These are phyloP conservation scores for Idris sp. DNA, from an alignment of 1,140 invertebrate species.

Conservation along the genomic window DNA sequence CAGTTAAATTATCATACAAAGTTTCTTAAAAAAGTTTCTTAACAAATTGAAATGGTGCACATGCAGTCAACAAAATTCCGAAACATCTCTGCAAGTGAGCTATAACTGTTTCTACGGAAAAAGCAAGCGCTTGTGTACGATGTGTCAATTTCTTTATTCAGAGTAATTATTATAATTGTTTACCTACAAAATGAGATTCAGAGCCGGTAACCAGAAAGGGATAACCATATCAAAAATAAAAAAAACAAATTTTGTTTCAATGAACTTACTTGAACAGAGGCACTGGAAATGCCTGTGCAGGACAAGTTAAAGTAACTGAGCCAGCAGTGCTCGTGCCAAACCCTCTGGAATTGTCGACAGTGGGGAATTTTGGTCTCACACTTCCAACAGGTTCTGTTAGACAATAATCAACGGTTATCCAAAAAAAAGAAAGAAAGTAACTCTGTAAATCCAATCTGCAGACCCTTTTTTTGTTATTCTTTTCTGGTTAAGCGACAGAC, in stretches of 20 bases:
- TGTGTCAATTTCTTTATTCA: no score
- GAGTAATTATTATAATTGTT: no score
- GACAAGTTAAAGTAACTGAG: slow-evolving; percentile 74
- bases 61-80: no score
- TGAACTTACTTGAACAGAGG: slow-evolving; percentile 80
- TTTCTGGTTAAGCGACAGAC: slow-evolving; percentile 58
- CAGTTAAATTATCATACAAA: no score
- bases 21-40: no score
- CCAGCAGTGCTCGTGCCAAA: slow-evolving; percentile 77
- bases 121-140: no score
- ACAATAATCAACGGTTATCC: slow-evolving; percentile 61
- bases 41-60: no score
- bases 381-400: slow-evolving; percentile 81
- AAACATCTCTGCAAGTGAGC: no score
- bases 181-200: no score
- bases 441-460: no score
- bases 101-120: no score
- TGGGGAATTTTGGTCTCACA: slow-evolving; percentile 83
- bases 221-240: slow-evolving; percentile 31
- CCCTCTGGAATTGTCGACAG: slow-evolving; percentile 82
- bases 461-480: slow-evolving; percentile 52
- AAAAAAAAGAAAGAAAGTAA: no score
- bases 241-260: slow-evolving; percentile 3
- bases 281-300: slow-evolving; percentile 83
- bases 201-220: slow-evolving; percentile 63